Percentiles rank a stretch among this genome's conserved stretches.
These are phyloP conservation scores for Platichthys stellatus DNA, from an alignment of 2,113 vertebrate genomes.

Conservation along the genomic window DNA sequence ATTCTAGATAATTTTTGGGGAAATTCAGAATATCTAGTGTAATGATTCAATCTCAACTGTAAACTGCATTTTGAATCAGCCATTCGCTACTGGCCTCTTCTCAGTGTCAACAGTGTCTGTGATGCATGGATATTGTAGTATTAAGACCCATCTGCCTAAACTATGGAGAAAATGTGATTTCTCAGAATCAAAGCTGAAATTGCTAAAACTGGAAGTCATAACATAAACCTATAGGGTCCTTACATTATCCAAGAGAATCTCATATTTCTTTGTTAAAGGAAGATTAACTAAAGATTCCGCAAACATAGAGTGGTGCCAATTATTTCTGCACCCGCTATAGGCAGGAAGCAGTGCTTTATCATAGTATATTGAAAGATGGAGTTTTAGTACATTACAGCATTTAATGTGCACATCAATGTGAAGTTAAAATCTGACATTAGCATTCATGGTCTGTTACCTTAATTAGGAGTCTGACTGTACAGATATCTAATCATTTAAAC, in stretches of 20 bases:
- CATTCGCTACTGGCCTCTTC: background rate
- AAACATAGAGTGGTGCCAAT: background rate
- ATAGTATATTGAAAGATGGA: background rate
- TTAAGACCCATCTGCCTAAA: background rate
- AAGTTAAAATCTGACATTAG: constrained; percentile 18
- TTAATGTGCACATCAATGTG: background rate
- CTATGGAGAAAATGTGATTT: too few species aligned
- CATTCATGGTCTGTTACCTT: constrained; percentile 24
- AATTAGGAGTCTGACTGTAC: constrained; percentile 24
- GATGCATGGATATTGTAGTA: background rate
- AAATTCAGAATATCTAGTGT: background rate
- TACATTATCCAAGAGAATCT: too few species aligned
- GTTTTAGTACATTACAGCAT: background rate
- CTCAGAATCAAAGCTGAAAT: background rate
- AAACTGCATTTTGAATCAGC: background rate
- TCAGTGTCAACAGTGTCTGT: background rate
- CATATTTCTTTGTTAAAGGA: too few species aligned
- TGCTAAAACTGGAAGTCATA: background rate
- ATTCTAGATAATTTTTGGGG: background rate
- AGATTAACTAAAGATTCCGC: background rate
- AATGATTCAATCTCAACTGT: background rate
- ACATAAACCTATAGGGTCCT: background rate
- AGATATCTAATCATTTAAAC: constrained; percentile 38
- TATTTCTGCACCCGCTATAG: background rate
- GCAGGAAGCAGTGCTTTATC: background rate